Base-by-base conservation (phyloP, 2,113 vertebrate species). In the Sula dactylatra region DNA sequence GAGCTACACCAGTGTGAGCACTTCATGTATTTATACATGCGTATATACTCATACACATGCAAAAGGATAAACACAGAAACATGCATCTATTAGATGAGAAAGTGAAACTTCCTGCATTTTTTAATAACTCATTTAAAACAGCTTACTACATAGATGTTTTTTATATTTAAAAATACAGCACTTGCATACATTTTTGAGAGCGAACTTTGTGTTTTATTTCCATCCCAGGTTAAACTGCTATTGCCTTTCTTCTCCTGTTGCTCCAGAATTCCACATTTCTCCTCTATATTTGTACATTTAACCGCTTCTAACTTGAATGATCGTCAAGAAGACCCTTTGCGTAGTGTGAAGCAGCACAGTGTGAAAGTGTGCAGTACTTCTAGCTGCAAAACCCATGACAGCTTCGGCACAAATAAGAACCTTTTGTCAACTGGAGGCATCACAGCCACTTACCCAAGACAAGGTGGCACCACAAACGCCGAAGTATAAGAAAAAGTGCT, bases 61-160 rank as follows among this genome's bases (percentile, higher is more conserved):
- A 90, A 86, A 82, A 86, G 86, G 36, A 5, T 83, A 88, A 93
- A 81, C 73, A 91, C 7, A 70, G 67, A 89, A 83, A 59, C 40
- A 38, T 1, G 1, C 49, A 47, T 64, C 31, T 67, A 38, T 61
- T 32, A 52, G 52, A 76, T 1, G 3, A 59, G 73, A 93, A 93
- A 96, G 56, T 85, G 87, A 96, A 96, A 94, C 77, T 79, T 81
- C 32, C 61, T 87, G 61, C 54, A 13, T 74, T 84, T 81, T 50
- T 74, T 1, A 82, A 69, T 6, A 6, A 69, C 49, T 86, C 29
- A 36, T 40, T 81, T 86, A 72, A 90, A 73, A 6, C 27, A 40
- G n/a, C 26, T 67, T 45, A 64, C 29, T 71, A 45, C 10, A 44
- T 3, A 10, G 25, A 18, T 13, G 3, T 10, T 40, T 81, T 72